Evolutionary conservation across 2,113 vertebrate genomes (phyloP), one percentile per base, ranked within the genome.

Genomic region (Leptobrachium leishanense): DNA sequence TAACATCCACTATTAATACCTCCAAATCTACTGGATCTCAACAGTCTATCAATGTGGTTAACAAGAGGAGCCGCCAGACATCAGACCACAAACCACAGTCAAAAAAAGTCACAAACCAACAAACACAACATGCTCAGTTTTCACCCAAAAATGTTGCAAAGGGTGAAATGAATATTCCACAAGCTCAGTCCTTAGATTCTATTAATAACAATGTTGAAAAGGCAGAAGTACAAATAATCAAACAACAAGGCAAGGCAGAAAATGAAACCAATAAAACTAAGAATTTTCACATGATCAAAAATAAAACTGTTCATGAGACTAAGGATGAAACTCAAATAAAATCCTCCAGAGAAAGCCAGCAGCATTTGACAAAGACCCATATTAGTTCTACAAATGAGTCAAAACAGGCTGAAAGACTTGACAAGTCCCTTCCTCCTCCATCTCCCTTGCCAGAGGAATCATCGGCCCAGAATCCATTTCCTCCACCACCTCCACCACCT

Each of bases 401-500:
- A 55, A 87, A 89, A 85, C 87, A 88, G 72, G 90, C 85, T 83
- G 85, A 89, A 15, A 82, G 82, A 76, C 87, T 87, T 69, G 89
- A 92, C 84, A 86, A 82, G 71, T 86, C 94, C 43, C 81, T 84
- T 2, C 78, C 91, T 0, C 92, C 94, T 68, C 94, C 95, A 39
- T 94, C 94, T 12, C 88, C 89, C 0, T 93, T 87, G 11, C 44
- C 77, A 53, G 63, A 72, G 54, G 86, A 94, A 2, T 94, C 90
- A 64, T 79, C 91, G 68, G 73, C 82, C 3, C 44, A 76, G 53
- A 43, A 5, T 50, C 88, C 84, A 15, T 66, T 72, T 85, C 88
- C 63, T 93, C 94, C 94, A 75, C 90, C 94, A 66, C 94, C 95
- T 72, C 94, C 95, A 72, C 93, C 95, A 68, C 94, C 95, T 83